Conservation (phyloP, 2,113 vertebrate genomes). For the Fregetta grallaria region DNA sequence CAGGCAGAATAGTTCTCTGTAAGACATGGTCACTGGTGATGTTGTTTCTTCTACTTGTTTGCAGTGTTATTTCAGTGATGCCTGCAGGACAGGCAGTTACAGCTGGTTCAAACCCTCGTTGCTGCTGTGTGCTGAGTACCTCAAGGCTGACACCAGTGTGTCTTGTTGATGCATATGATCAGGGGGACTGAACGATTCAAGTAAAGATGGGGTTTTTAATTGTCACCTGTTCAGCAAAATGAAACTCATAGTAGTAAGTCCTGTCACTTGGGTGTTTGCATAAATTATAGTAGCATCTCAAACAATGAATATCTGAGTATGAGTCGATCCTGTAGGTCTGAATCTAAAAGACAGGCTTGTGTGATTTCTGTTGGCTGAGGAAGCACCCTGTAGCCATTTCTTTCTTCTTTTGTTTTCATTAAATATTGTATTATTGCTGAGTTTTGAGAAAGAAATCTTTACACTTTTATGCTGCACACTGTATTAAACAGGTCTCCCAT, state of each 20-base stretch:
- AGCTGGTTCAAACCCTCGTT: neutral
- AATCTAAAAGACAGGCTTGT: neutral
- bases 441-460: neutral
- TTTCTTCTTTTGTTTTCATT: neutral
- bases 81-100: neutral
- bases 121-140: fast-evolving
- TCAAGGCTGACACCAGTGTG: neutral
- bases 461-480: neutral
- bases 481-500: neutral
- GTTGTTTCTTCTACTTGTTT: neutral
- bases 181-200: neutral
- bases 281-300: neutral
- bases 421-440: neutral
- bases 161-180: neutral
- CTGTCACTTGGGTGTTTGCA: neutral
- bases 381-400: neutral
- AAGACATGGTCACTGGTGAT: neutral
- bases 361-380: neutral
- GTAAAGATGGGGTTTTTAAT: neutral
- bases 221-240: neutral
- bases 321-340: neutral
- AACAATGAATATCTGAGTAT: neutral
- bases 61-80: neutral
- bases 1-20: neutral
- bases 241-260: neutral